Evolutionary conservation across 2,113 vertebrate species (phyloP).

Genomic region (Oceanites oceanicus): DNA sequence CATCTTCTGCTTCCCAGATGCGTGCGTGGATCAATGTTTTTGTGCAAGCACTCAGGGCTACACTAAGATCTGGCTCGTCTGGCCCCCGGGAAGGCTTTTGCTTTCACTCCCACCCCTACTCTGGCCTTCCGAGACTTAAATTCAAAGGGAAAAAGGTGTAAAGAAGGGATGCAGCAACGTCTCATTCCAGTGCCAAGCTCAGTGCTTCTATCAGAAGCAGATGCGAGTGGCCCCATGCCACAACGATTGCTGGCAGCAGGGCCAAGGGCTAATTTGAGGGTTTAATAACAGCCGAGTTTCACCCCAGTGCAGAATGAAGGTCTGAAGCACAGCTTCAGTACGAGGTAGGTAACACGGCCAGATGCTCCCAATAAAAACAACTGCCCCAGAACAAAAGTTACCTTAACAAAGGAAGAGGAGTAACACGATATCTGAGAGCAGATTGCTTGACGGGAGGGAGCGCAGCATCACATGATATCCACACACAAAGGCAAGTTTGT

Average conservation of each 20-base stretch:
- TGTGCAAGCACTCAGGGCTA: neutral
- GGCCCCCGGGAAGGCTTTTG: accelerated
- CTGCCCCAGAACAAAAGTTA: neutral
- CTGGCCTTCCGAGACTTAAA: neutral
- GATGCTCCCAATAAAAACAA: neutral
- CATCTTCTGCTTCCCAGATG: neutral
- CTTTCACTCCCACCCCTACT: neutral
- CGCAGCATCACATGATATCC: neutral
- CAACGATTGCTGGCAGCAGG: neutral
- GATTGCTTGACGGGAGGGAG: neutral
- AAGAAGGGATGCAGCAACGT: neutral
- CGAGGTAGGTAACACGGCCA: neutral
- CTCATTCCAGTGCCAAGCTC: neutral
- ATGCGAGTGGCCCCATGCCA: accelerated
- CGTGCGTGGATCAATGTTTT: accelerated
- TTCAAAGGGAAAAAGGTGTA: neutral
- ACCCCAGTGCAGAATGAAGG: neutral
- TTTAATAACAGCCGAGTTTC: accelerated
- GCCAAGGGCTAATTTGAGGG: neutral
- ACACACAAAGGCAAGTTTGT: neutral
- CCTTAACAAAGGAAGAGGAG: neutral
- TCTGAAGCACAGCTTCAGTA: neutral
- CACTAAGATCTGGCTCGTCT: accelerated
- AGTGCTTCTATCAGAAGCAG: neutral
- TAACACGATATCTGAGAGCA: neutral